Percentiles rank a stretch among this genome's conserved stretches.
These are phyloP conservation scores for Calidris pugnax DNA, from an alignment of 2,113 vertebrate genomes.

Conservation along the genomic window DNA sequence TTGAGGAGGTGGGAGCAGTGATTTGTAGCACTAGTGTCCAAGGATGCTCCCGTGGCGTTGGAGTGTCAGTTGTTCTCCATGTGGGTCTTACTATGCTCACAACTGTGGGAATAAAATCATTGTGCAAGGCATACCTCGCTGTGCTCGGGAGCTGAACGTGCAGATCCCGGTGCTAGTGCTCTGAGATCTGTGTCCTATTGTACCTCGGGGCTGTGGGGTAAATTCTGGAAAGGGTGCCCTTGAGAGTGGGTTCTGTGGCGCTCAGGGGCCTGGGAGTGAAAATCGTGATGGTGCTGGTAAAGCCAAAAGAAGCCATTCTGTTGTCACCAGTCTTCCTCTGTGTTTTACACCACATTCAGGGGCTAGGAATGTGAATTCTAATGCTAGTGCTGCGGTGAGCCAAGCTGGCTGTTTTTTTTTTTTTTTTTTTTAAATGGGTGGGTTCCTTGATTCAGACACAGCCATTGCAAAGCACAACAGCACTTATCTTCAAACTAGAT, in stretches of 20 bases:
- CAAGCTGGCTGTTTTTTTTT: not conserved
- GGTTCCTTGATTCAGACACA: too few species aligned
- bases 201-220: not conserved
- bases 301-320: not conserved
- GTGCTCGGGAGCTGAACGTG: not conserved
- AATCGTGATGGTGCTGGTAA: not conserved
- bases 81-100: not conserved
- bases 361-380: not conserved
- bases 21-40: not conserved
- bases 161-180: not conserved
- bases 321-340: not conserved
- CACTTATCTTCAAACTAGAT: too few species aligned
- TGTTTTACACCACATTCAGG: not conserved
- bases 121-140: fast-evolving
- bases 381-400: not conserved
- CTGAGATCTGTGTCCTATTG: not conserved
- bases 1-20: not conserved
- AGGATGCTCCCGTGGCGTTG: not conserved
- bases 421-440: not conserved
- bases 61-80: not conserved
- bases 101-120: not conserved
- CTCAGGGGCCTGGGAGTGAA: not conserved
- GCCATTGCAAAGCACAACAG: too few species aligned
- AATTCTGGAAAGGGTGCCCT: conserved; percentile 5
- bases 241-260: not conserved